Evolutionary conservation across 1,140 invertebrate genomes (phyloP), one percentile per base, ranked within the genome.

Genomic region (Xylocopa sonorina): DNA sequence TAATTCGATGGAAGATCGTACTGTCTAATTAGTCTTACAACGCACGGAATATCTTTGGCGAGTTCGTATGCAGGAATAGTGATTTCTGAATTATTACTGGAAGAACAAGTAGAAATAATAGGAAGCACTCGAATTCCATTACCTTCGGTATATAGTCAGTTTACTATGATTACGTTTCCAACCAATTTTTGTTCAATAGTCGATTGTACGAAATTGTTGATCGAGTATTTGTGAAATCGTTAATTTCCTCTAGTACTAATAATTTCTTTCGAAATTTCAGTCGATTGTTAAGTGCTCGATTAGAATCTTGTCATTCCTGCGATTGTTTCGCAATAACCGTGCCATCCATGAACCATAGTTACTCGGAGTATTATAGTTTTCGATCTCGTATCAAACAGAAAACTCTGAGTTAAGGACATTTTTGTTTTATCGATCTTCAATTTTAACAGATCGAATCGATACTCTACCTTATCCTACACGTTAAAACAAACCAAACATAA

Each of bases 61-160:
- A 60, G 32, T 9, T 55, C 24, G 34, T 21, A 46, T 21, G n/a
- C 43, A 27, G 29, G 9, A n/a, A 10, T 27, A 24, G 29, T 2
- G 12, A 32, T n/a, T 27, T 43, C 38, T 38, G 55, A 75, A 58
- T 24, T 46, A 66, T 41, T n/a, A n/a, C n/a, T 50, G 71, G 62
- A 75, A 75, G 78, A 67, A 50, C 76, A 18, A 29, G 51, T 66
- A 18, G 74, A 67, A 73, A 66, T 14, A 48, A 79, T 74, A 43
- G 78, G 71, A 80, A 75, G 78, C 71, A 72, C 78, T 75, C 43
- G 60, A 41, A 62, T 34, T 29, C 27, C 32, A 16, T 24, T 21
- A 60, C n/a, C 50, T 43, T 41, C n/a, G 41, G 12, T n/a, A 32
- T 18, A 57, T 9, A 5, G 6, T 66, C 66, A 67, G n/a, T 32